Evolutionary conservation across 2,113 vertebrate species (phyloP).

Genomic region (Ageneiosus marmoratus): DNA sequence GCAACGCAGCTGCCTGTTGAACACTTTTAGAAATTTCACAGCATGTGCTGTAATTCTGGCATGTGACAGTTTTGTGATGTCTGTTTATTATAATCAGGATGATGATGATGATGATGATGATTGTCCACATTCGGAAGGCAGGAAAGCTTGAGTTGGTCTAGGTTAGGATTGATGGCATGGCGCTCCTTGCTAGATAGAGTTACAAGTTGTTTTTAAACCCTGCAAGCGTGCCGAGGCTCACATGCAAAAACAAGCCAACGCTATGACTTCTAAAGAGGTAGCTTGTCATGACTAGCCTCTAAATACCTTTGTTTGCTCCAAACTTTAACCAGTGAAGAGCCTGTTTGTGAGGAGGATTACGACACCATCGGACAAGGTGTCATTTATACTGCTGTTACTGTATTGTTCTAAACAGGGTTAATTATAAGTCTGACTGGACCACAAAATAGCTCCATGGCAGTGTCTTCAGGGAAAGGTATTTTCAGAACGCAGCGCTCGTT

Average conservation of each 20-base stretch:
- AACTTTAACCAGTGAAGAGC: background rate
- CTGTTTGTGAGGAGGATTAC: background rate
- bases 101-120: too few relatives aligned
- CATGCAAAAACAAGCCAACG: constrained; percentile 16
- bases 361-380: background rate
- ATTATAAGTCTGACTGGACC: background rate
- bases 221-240: constrained; percentile 7
- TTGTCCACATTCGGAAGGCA: background rate
- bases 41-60: background rate
- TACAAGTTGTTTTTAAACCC: constrained; percentile 55
- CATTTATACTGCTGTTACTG: background rate
- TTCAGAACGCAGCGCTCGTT: background rate
- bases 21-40: background rate
- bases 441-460: background rate
- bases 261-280: background rate
- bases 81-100: too few relatives aligned
- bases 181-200: constrained; percentile 60
- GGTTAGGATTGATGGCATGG: constrained; percentile 64
- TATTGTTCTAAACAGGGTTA: background rate
- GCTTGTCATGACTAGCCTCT: background rate
- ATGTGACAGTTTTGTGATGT: background rate
- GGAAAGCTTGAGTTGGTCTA: constrained; percentile 43
- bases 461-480: background rate
- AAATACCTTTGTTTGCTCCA: background rate
- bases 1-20: too few relatives aligned